phyloP scores from a whole-genome alignment of 2,797 vertebrate genomes.

The Sarcophilus harrisii region DNA sequence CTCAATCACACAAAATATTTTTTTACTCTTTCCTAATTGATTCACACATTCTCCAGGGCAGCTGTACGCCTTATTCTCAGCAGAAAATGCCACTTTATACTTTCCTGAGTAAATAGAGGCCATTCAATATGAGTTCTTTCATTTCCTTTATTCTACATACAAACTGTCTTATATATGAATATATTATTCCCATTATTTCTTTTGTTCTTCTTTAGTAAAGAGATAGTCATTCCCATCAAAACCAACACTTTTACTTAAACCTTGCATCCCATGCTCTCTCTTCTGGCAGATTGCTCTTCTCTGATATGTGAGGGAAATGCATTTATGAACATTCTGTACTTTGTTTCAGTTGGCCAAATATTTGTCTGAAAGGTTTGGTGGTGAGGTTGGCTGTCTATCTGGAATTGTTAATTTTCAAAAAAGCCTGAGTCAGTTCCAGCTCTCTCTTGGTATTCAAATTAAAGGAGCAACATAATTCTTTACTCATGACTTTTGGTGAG shows the following conservation, averaged over 20 bases:
- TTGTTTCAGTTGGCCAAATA: not conserved
- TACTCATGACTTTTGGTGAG: not conserved
- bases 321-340: not conserved
- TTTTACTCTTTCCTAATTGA: not conserved
- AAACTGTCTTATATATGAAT: not conserved
- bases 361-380: not conserved
- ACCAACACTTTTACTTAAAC: not conserved
- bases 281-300: not conserved
- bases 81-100: not conserved
- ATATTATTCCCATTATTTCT: not conserved
- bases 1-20: not conserved
- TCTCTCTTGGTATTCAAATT: not conserved
- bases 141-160: not conserved
- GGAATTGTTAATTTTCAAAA: not conserved
- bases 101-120: not conserved
- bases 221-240: not conserved
- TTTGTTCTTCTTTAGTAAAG: not conserved
- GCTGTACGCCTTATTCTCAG: not conserved
- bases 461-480: not conserved
- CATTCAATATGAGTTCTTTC: not conserved
- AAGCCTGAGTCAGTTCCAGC: not conserved
- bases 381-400: not conserved
- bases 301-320: not conserved
- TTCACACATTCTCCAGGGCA: not conserved
- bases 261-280: not conserved